Conservation (phyloP, 2,797 vertebrate species). For the Helostoma temminkii region DNA sequence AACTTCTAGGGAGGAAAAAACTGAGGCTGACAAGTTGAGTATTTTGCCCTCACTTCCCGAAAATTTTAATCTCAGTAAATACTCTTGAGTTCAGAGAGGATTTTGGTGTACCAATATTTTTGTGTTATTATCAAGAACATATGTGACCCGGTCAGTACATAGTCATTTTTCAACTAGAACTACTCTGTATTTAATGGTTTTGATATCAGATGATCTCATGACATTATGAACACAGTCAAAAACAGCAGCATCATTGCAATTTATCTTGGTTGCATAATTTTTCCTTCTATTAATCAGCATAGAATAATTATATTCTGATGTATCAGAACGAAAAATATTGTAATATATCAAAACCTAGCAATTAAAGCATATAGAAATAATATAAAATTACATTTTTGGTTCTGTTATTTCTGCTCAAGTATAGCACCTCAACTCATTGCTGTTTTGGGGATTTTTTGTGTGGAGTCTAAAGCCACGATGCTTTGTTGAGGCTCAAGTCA, state of each 20-base stretch:
- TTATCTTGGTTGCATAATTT: not conserved
- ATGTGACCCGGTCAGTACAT: not conserved
- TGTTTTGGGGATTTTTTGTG: not conserved
- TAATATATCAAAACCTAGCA: not conserved
- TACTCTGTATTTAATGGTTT: not conserved
- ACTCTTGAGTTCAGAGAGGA: not conserved
- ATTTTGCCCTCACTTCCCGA: constrained; percentile 76
- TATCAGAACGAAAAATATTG: not conserved
- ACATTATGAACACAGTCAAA: not conserved
- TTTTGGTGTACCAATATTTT: not conserved
- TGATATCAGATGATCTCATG: not conserved
- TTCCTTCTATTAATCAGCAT: too few relatives aligned
- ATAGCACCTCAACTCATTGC: not conserved
- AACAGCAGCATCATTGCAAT: constrained; percentile 5
- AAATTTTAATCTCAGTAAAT: constrained; percentile 26
- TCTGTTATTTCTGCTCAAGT: not conserved
- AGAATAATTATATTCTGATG: not conserved
- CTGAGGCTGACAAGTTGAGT: constrained; percentile 66
- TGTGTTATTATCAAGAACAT: not conserved
- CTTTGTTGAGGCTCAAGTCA: constrained; percentile 33
- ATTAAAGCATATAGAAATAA: not conserved
- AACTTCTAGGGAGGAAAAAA: constrained; percentile 65
- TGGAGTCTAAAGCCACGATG: constrained; percentile 20
- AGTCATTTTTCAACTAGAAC: not conserved
- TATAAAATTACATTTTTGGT: not conserved